These are phyloP conservation scores for Acrobasis repandana DNA, from an alignment of 2,888 invertebrate genomes.

Conservation along the genomic window DNA sequence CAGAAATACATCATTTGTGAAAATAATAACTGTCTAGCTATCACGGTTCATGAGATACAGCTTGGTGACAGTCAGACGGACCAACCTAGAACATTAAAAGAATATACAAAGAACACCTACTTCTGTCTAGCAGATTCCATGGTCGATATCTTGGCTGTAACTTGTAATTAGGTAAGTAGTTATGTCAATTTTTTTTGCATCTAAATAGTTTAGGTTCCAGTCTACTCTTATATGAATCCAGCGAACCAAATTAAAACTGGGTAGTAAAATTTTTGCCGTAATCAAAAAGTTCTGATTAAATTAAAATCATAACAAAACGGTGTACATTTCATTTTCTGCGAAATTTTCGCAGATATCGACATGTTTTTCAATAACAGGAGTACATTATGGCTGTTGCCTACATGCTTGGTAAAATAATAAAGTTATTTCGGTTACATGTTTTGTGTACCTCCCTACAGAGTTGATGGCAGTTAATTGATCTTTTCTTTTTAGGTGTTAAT, in stretches of 20 bases:
- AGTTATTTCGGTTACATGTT: constrained; percentile 18
- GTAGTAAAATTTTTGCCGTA: constrained; percentile 14
- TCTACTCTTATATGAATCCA: constrained; percentile 10
- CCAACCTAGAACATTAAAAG: no score
- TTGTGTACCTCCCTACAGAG: background rate
- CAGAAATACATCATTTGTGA: no score
- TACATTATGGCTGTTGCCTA: constrained; percentile 33
- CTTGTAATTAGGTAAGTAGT: no score
- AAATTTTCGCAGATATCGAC: constrained; percentile 26
- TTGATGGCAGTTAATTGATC: background rate
- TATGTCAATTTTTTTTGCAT: background rate
- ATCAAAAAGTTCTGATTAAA: constrained; percentile 45
- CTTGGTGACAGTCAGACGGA: no score
- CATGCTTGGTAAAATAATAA: constrained; percentile 46
- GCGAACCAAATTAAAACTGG: constrained; percentile 14
- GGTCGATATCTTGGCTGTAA: no score
- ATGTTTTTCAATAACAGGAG: constrained; percentile 27
- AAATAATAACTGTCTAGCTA: no score
- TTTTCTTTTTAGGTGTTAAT: constrained; percentile 37
- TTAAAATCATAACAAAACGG: constrained; percentile 61
- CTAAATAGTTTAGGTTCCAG: background rate
- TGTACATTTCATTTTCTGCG: constrained; percentile 29
- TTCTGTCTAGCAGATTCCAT: no score
- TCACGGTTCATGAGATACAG: no score
- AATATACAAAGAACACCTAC: no score